phyloP scores from a whole-genome alignment of 2,888 invertebrate genomes.

The Tridacna crocea region DNA sequence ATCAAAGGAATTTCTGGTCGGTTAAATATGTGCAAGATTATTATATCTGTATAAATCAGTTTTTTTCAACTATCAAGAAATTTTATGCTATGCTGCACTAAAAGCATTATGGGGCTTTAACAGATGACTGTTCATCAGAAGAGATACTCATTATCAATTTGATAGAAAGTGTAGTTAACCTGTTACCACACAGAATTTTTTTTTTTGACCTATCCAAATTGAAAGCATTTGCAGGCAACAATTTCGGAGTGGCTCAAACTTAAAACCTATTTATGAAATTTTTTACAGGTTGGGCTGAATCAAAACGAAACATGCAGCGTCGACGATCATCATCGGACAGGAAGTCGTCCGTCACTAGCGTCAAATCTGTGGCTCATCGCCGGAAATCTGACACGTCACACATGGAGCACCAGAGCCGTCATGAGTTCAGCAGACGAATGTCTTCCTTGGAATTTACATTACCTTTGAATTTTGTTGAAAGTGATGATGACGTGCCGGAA shows the following conservation, averaged over 20 bases:
- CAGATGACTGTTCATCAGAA: too few species aligned
- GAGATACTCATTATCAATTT: too few species aligned
- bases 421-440: not conserved
- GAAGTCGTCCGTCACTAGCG: not conserved
- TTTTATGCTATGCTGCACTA: too few species aligned
- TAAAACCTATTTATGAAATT: not conserved
- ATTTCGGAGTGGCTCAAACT: too few species aligned
- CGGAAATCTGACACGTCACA: not conserved
- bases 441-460: not conserved
- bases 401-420: not conserved
- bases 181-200: too few species aligned
- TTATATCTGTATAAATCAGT: too few species aligned
- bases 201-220: too few species aligned
- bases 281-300: not conserved
- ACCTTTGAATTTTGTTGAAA: slow-evolving; percentile 16
- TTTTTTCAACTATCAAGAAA: too few species aligned
- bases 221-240: not conserved
- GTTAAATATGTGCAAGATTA: too few species aligned
- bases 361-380: not conserved
- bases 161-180: too few species aligned
- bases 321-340: not conserved
- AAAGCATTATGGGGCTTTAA: too few species aligned
- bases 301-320: not conserved
- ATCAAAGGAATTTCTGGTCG: too few species aligned
- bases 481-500: slow-evolving; percentile 56